Base-by-base conservation (phyloP, 2,888 invertebrate species). In the Tachystola acroxantha region DNA sequence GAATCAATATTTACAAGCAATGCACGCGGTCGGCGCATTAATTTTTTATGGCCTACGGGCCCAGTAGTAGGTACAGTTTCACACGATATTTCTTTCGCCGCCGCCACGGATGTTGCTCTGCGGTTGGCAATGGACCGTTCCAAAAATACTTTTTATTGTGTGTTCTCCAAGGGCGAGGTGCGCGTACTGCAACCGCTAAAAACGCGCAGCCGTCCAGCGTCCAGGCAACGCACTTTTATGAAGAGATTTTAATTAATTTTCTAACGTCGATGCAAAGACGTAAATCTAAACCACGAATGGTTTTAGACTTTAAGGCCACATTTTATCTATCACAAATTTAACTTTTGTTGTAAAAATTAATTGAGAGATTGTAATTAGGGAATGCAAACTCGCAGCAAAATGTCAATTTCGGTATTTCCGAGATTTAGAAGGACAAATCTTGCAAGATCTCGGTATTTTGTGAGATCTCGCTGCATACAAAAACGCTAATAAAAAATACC, bases 111-210 rank as follows among this genome's bases (percentile, higher is more conserved):
- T 72, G 73, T 72, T 69, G 69, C 76, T 71, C 57, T 64, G 74
- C 68, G 73, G 73, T 76, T 78, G 78, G 81, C 81, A 81, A 77
- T 81, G 77, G 74, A 69, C 67, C 67, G 66, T 48, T 73, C 80
- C 72, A 71, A 78, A 84, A 81, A 84, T 84, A 84, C 54, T 70
- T 76, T 84, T 81, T 80, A 80, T 78, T 78, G 79, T 82, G 71
- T 67, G 68, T 71, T 73, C 66, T 62, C 67, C 84, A 84, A 82
- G 84, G 82, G 81, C 84, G 69, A 45, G 47, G 53, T 52, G 44
- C 53, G 54, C 54, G 55, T 53, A 50, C 43, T 55, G 55, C 53
- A 54, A 38, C 36, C 32, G 34, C 35, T 25, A 32, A 19, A n/a
- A 20, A 11, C 37, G 34, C 34, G 40, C 34, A 29, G n/a, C n/a